These are phyloP conservation scores for Peromyscus nudipes DNA, from an alignment of 2,797 vertebrate species.

Conservation along the genomic window DNA sequence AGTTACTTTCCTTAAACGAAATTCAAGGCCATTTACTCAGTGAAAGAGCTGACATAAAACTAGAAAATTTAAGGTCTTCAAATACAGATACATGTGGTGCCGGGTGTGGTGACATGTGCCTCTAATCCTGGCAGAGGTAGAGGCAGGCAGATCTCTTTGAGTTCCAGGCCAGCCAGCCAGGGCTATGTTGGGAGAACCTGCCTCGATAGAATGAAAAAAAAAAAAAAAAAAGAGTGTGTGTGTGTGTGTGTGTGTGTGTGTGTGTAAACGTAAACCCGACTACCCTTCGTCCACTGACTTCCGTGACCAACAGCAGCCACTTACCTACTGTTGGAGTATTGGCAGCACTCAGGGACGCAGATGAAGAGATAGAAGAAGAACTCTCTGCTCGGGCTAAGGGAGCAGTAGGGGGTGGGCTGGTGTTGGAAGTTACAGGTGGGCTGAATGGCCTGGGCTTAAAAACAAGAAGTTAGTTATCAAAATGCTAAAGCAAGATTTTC, in stretches of 20 bases:
- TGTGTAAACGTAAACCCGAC: background rate
- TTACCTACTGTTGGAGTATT: constrained; percentile 98
- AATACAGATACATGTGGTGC: background rate
- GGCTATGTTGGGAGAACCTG: background rate
- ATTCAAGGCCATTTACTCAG: background rate
- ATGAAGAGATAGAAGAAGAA: constrained; percentile 97
- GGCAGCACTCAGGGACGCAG: constrained; percentile 95
- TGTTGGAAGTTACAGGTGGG: constrained; percentile 92
- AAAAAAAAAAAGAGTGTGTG: too few relatives aligned
- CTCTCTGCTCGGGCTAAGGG: constrained; percentile 97
- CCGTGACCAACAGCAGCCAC: constrained; percentile 66
- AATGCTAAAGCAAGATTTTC: constrained; percentile 52
- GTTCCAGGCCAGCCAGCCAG: background rate
- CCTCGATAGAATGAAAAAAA: background rate
- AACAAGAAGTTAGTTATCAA: constrained; percentile 77
- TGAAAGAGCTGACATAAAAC: background rate
- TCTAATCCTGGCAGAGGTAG: background rate
- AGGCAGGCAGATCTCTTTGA: background rate
- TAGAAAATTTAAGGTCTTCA: background rate
- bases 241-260: background rate
- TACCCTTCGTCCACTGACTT: background rate
- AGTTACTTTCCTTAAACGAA: background rate
- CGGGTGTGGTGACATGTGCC: background rate
- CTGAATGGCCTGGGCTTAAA: constrained; percentile 96
- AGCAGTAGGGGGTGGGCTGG: constrained; percentile 94